phyloP scores from a whole-genome alignment of 2,113 vertebrate genomes.

The Pseudonaja textilis region DNA sequence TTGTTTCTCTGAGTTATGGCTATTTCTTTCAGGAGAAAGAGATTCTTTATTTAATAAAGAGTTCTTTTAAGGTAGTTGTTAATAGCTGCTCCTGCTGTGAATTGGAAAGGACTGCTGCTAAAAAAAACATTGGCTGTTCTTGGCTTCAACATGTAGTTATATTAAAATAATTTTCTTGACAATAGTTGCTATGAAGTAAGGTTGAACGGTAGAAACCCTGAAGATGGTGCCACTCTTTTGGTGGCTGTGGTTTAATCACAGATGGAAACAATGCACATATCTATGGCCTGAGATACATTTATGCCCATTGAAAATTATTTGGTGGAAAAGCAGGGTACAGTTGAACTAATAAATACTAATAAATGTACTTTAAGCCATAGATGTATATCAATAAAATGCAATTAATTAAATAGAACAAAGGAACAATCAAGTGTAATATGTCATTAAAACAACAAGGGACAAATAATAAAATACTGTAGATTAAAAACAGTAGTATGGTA shows the following conservation, averaged over 20 bases:
- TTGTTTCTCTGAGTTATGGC: neutral
- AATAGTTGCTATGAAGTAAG: neutral
- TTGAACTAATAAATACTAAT: neutral
- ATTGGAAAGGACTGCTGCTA: neutral
- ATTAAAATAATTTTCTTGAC: constrained; percentile 4
- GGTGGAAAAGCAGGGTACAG: neutral
- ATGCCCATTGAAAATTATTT: neutral
- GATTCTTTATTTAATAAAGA: neutral
- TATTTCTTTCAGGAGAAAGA: neutral
- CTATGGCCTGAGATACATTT: neutral
- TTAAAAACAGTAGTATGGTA: too few relatives aligned
- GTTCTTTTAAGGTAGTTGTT: neutral
- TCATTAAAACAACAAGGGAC: neutral
- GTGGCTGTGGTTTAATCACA: neutral
- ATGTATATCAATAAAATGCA: neutral
- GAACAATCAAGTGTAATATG: neutral
- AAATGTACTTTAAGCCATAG: neutral
- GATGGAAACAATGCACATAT: neutral
- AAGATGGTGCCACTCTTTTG: neutral
- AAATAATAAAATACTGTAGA: neutral
- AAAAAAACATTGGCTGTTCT: neutral
- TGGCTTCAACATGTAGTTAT: neutral
- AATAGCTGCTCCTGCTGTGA: neutral
- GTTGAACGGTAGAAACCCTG: neutral
- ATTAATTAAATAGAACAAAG: neutral